Evolutionary conservation across 2,888 invertebrate species (phyloP).

Genomic region (Aporophyla nigra): DNA sequence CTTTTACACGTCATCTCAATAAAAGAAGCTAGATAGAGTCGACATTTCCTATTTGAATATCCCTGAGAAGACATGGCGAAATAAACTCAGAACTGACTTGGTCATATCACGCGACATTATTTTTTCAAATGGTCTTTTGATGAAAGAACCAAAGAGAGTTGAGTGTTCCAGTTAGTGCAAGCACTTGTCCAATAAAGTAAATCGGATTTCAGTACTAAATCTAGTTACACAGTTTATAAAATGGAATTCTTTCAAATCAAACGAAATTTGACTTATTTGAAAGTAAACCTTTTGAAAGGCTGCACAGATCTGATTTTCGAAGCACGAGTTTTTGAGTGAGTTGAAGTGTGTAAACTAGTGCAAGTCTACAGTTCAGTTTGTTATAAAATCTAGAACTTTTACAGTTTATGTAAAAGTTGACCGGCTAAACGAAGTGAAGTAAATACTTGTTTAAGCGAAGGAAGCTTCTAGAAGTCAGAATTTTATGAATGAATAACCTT

Average conservation of each 20-base stretch:
- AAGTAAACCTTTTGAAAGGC: conserved; percentile 20
- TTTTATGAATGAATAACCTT: conserved; percentile 1
- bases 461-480: conserved; percentile 23
- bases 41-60: not conserved
- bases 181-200: no score
- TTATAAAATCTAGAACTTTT: conserved; percentile 54
- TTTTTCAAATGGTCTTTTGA: not conserved
- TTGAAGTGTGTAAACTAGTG: conserved; percentile 49
- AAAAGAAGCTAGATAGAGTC: no score
- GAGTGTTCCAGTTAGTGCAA: not conserved
- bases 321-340: conserved; percentile 27
- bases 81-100: not conserved
- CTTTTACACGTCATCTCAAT: no score
- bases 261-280: conserved; percentile 1
- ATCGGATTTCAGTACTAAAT: not conserved
- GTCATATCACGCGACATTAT: not conserved
- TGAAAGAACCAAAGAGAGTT: not conserved
- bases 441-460: conserved; percentile 39
- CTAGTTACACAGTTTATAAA: not conserved
- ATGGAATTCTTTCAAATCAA: conserved; percentile 14
- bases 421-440: conserved; percentile 26
- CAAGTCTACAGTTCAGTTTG: conserved; percentile 41
- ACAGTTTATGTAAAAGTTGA: conserved; percentile 38
- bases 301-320: conserved; percentile 13
- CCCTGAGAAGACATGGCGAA: not conserved